Conservation (phyloP, 35 echinoderm and acorn worm genomes). For the Anneissia japonica region DNA sequence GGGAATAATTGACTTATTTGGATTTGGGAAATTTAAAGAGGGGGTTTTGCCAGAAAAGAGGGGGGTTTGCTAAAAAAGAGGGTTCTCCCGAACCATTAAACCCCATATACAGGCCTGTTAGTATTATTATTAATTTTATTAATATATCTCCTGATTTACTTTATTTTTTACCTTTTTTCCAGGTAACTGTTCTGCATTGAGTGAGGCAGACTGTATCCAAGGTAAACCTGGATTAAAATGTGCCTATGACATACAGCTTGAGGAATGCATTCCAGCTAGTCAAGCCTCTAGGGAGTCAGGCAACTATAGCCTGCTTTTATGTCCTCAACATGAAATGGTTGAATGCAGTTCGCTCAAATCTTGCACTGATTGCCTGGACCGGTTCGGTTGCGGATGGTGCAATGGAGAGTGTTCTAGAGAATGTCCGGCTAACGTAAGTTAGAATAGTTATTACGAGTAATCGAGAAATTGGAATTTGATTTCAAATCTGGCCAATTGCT, state of each 20-base stretch:
- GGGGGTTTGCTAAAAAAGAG: too few relatives aligned
- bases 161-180: background rate
- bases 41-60: too few relatives aligned
- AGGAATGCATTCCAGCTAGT: constrained; percentile 13
- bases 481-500: too few relatives aligned
- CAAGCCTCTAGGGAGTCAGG: background rate
- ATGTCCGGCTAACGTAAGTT: constrained; percentile 51
- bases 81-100: too few relatives aligned
- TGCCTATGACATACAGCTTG: constrained; percentile 15
- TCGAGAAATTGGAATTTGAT: too few relatives aligned
- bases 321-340: background rate
- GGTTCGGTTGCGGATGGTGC: constrained; percentile 80
- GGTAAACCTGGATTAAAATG: constrained; percentile 50
- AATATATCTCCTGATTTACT: too few relatives aligned
- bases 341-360: constrained; percentile 8
- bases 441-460: too few relatives aligned
- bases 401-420: constrained; percentile 45
- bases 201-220: constrained; percentile 27
- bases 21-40: too few relatives aligned
- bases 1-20: too few relatives aligned
- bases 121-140: too few relatives aligned
- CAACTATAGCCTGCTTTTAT: background rate
- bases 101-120: too few relatives aligned
- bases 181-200: constrained; percentile 56
- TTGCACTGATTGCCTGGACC: constrained; percentile 50